Evolutionary conservation across 2,888 invertebrate genomes (phyloP).

Genomic region (Amblyjoppa fuscipennis): DNA sequence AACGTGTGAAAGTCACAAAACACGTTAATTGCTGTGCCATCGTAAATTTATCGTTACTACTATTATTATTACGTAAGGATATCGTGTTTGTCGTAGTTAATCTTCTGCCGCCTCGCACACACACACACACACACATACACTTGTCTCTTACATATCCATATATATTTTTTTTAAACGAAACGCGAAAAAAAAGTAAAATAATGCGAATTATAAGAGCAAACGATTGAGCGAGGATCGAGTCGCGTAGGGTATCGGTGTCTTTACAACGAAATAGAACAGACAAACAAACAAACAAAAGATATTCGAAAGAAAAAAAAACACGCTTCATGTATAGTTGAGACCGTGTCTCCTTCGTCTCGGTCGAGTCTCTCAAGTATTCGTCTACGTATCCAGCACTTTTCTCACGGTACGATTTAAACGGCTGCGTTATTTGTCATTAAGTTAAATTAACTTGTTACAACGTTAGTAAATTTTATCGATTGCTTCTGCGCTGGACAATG

Average conservation of each 20-base stretch:
- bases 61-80: conserved; percentile 62
- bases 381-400: conserved; percentile 71
- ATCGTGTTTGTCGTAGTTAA: conserved; percentile 62
- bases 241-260: conserved; percentile 33
- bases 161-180: conserved; percentile 62
- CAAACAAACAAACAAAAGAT: conserved; percentile 7
- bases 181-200: neutral
- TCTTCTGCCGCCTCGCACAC: conserved; percentile 56
- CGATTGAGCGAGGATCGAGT: conserved; percentile 29
- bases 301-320: neutral
- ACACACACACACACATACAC: conserved; percentile 46
- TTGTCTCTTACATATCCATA: conserved; percentile 62
- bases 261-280: conserved; percentile 40
- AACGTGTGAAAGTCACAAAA: conserved; percentile 39
- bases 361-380: conserved; percentile 62
- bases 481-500: conserved; percentile 51
- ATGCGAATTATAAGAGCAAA: conserved; percentile 12
- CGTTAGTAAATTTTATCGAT: conserved; percentile 70
- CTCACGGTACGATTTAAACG: conserved; percentile 49
- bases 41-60: conserved; percentile 58
- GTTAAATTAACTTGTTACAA: conserved; percentile 67
- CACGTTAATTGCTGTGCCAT: conserved; percentile 64
- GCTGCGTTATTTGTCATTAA: conserved; percentile 58
- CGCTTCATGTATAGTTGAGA: conserved; percentile 41
- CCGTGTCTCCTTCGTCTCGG: conserved; percentile 47